Evolutionary conservation across 2,888 invertebrate species (phyloP).

Genomic region (Netelia fuscicornis): DNA sequence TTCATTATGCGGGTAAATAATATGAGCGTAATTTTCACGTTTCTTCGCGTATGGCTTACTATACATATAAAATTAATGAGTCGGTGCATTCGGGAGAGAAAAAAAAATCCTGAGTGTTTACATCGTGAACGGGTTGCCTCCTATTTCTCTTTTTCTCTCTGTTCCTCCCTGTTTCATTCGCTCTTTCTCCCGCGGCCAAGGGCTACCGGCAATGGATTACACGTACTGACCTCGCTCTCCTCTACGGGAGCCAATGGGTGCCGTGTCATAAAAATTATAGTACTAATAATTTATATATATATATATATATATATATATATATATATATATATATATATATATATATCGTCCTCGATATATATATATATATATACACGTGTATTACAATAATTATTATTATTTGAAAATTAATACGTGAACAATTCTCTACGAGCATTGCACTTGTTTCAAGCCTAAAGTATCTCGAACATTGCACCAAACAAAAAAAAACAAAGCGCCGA

Average conservation of each 20-base stretch:
- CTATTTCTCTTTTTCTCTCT: background rate
- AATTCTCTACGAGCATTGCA: no score
- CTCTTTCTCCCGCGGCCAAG: background rate
- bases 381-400: no score
- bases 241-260: background rate
- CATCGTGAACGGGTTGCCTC: conserved; percentile 11
- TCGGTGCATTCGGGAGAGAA: background rate
- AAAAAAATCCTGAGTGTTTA: conserved; percentile 4
- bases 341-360: no score
- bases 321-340: background rate
- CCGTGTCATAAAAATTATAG: background rate
- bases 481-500: no score
- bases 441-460: no score
- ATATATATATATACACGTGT: no score
- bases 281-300: background rate
- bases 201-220: conserved; percentile 13
- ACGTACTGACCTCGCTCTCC: background rate
- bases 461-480: no score
- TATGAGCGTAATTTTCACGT: background rate
- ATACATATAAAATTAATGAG: background rate
- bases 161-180: background rate
- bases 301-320: background rate
- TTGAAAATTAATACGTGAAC: no score
- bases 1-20: background rate
- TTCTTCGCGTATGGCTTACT: background rate